Evolutionary conservation across 2,113 vertebrate genomes (phyloP).

Genomic region (Spilogale gracilis): DNA sequence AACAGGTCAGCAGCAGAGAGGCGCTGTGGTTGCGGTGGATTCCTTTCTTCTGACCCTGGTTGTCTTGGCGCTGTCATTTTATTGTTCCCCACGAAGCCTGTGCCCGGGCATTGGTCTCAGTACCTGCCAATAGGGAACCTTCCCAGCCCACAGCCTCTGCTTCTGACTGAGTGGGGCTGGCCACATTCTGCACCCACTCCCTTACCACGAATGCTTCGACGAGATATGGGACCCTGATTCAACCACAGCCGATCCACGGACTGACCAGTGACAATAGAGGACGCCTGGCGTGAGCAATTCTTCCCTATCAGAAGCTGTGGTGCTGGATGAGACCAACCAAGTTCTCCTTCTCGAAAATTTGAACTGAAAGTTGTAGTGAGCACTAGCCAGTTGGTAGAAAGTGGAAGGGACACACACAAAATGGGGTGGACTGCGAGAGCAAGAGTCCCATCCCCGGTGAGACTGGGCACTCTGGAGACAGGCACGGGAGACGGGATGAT

Average conservation of each 20-base stretch:
- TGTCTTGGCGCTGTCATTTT: background rate
- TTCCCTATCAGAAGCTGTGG: background rate
- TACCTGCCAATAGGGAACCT: background rate
- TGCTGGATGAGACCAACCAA: background rate
- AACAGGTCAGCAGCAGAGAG: background rate
- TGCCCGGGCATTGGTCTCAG: no score
- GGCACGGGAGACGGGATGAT: background rate
- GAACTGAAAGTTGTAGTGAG: background rate
- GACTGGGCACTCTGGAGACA: background rate
- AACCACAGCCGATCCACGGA: background rate
- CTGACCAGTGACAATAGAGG: background rate
- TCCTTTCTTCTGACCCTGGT: background rate
- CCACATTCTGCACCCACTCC: background rate
- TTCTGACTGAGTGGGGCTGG: background rate
- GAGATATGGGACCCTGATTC: background rate
- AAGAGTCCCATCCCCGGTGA: background rate
- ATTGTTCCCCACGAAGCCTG: background rate
- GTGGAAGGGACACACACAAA: background rate
- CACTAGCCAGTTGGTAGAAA: background rate
- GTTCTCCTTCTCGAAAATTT: background rate
- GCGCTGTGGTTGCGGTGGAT: background rate
- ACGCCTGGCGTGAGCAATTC: background rate
- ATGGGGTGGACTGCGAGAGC: background rate
- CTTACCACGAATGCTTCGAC: background rate
- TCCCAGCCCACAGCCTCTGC: background rate